Evolutionary conservation across 2,113 vertebrate species (phyloP), one percentile per base, ranked within the genome.

Genomic region (Bambusicola thoracicus): DNA sequence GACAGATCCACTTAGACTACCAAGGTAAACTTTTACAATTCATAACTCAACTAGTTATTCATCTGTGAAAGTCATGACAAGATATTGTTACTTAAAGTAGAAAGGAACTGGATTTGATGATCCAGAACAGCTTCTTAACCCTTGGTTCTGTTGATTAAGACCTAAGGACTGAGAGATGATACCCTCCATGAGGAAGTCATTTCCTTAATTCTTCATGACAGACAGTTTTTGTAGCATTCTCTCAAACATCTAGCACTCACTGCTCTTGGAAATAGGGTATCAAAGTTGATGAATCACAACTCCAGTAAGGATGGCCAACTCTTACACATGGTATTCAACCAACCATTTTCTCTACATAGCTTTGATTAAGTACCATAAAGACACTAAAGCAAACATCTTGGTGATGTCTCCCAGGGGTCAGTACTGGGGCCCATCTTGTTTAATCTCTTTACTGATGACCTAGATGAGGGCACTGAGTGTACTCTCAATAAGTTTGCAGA

Each of bases 21-120:
- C 70, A 86, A 84, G 65, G 77, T 25, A 92, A 92, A 89, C 66
- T 78, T 90, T 81, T 56, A 83, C 73, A 94, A 38, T 90, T 90
- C 61, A 70, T 41, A 55, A 61, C 19, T 86, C 80, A 90, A 49
- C 63, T 68, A 85, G 62, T 95, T 78, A 29, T 95, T 94, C 65
- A 55, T 29, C 46, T 93, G 77, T 89, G 62, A 89, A 79, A 48
- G 78, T 49, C 32, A 48, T 72, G 85, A 72, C 51, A 75, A 75
- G 74, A 70, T 65, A 30, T 24, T 25, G 46, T 78, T 78, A n/a
- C 79, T 85, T 84, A 91, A 95, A 95, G 85, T 82, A 94, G 58
- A 90, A 66, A 61, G 20, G 13, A 41, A 70, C 24, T 62, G n/a
- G 72, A 62, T 78, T 78, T 41, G 75, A 32, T 82, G 68, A 58